Base-by-base conservation (phyloP, 2,113 vertebrate genomes). In the Calyptomena viridis region DNA sequence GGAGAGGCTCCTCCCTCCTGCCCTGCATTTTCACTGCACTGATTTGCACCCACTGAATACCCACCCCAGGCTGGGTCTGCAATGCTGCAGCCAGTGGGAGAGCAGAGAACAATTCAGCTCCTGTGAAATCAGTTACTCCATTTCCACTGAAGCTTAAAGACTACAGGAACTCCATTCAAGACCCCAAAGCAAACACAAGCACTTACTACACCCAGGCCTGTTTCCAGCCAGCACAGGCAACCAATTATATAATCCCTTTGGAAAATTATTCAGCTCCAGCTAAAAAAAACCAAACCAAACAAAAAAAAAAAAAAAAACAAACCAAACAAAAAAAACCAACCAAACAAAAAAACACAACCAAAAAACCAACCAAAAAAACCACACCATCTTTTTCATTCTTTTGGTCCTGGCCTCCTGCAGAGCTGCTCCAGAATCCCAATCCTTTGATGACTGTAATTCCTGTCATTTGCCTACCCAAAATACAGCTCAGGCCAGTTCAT, bases 31-130 rank as follows among this genome's bases (percentile, higher is more conserved):
- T 59, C n/a, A 40, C 58, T 60, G 55, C 53, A 9, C 55, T 12
- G 28, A 8, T 27, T 2, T 59, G 66, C 55, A 33, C 12, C 53
- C 23, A 4, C 8, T 6, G 11, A 74, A 1, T 0, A 2, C 4
- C 8, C 28, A 9, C 14, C 28, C 42, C 40, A 23, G 40, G 40
- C 3, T 68, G 72, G 47, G 27, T 33, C 86, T 39, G 56, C 49
- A 37, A 1, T 15, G 20, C 64, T 63, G 47, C 78, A 49, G 56
- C 12, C 12, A 18, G 11, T 1, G 15, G 30, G 22, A 30, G 28
- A 27, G 67, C 50, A 42, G 37, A 7, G 17, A 1, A 19, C 8
- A 12, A 5, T 4, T 30, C 39, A 49, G 81, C 58, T 67, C 60
- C 47, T 63, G 44, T 20, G 66, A 15, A 28, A 64, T 16, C 80